Evolutionary conservation across 2,113 vertebrate genomes (phyloP).

Genomic region (Chiloscyllium plagiosum): DNA sequence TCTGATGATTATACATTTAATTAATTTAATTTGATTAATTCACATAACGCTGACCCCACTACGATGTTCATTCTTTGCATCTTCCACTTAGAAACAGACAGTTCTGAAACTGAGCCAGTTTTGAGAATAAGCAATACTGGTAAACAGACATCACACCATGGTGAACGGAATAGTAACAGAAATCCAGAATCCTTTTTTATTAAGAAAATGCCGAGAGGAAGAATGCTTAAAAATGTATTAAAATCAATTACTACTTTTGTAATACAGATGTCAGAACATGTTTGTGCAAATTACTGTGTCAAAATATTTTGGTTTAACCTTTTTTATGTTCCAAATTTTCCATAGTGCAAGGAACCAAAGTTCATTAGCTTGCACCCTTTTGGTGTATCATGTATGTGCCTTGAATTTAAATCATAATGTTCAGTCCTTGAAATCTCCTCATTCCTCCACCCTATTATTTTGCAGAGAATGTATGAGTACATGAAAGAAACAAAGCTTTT

Average conservation of each 20-base stretch:
- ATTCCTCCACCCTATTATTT: constrained; percentile 49
- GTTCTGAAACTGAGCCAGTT: constrained; percentile 5
- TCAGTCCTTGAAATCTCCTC: constrained; percentile 72
- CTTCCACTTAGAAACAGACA: not conserved
- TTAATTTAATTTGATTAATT: constrained; percentile 8
- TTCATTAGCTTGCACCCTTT: constrained; percentile 47
- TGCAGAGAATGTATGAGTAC: constrained; percentile 65
- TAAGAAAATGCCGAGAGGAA: constrained; percentile 20
- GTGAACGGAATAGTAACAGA: not conserved
- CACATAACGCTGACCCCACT: not conserved
- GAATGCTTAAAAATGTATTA: not conserved
- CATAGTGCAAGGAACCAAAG: constrained; percentile 61
- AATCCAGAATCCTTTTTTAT: not conserved
- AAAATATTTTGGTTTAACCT: constrained; percentile 19
- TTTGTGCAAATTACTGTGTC: constrained; percentile 22
- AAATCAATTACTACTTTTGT: constrained; percentile 24
- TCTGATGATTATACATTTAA: not conserved
- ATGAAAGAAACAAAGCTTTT: constrained; percentile 67
- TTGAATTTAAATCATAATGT: constrained; percentile 74
- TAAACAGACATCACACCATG: not conserved
- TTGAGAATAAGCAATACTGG: constrained; percentile 20
- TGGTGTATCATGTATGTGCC: constrained; percentile 72
- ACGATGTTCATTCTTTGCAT: not conserved
- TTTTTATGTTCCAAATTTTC: constrained; percentile 22
- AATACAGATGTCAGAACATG: constrained; percentile 19